A percentile compares a stretch with the other conserved stretches of the same genome.
phyloP scores from a whole-genome alignment of 2,888 invertebrate genomes.

The Drosophila barbarae region DNA sequence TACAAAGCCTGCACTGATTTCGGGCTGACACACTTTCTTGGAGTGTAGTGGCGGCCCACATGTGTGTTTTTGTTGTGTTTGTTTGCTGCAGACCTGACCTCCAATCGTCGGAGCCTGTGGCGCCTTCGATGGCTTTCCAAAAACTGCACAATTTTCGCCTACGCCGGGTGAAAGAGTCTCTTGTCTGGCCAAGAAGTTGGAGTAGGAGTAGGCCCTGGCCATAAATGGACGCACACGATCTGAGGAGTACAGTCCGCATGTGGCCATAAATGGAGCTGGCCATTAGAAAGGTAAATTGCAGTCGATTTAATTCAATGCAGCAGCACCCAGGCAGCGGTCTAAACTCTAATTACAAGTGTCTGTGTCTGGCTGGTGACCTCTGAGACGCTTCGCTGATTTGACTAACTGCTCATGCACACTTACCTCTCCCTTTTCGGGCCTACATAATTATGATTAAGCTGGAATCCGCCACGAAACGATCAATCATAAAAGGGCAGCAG shows the following conservation, averaged over 20 bases:
- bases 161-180: constrained; percentile 46
- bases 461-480: constrained; percentile 23
- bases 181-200: constrained; percentile 5
- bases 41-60: constrained; percentile 37
- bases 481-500: constrained; percentile 42
- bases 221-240: constrained; percentile 48
- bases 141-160: constrained; percentile 66
- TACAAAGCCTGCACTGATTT: constrained; percentile 31
- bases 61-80: constrained; percentile 19
- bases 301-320: constrained; percentile 48
- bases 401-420: constrained; percentile 26
- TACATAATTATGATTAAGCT: constrained; percentile 29
- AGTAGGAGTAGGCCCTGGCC: constrained; percentile 29
- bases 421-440: neutral
- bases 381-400: constrained; percentile 34
- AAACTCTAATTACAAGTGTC: constrained; percentile 37
- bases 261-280: constrained; percentile 44
- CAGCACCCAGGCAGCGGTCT: constrained; percentile 13
- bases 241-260: constrained; percentile 25
- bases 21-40: constrained; percentile 38
- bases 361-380: constrained; percentile 33
- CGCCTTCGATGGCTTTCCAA: constrained; percentile 65
- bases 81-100: constrained; percentile 31
- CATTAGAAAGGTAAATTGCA: constrained; percentile 50
- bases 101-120: constrained; percentile 46